Conservation (phyloP, 2,888 invertebrate genomes). For the Agrenia bidenticulata region DNA sequence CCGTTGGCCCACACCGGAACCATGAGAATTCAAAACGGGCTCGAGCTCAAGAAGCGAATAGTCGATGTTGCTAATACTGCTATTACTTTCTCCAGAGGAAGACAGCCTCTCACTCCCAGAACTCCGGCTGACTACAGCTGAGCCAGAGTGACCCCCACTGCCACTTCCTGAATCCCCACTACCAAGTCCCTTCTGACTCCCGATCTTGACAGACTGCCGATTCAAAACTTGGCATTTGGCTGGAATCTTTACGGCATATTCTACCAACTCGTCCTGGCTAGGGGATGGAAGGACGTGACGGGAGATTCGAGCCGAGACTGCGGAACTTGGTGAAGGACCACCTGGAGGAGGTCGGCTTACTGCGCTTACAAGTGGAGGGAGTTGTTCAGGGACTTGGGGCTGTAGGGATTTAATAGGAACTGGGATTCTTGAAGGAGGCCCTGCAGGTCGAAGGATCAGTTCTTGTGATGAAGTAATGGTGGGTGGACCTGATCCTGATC, state of each 20-base stretch:
- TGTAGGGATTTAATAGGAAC: slow-evolving; percentile 5
- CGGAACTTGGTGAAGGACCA: slow-evolving; percentile 59
- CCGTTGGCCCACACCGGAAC: slow-evolving; percentile 38
- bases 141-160: slow-evolving; percentile 16
- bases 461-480: background rate
- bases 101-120: slow-evolving; percentile 24
- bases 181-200: slow-evolving; percentile 12
- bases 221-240: slow-evolving; percentile 29
- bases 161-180: background rate
- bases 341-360: background rate
- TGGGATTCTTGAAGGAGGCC: slow-evolving; percentile 26
- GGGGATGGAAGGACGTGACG: slow-evolving; percentile 72
- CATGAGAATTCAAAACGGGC: slow-evolving; percentile 27
- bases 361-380: background rate
- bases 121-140: slow-evolving; percentile 22
- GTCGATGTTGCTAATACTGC: slow-evolving; percentile 34
- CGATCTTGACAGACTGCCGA: slow-evolving; percentile 24
- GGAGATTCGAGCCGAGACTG: slow-evolving; percentile 72
- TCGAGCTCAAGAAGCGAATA: slow-evolving; percentile 26
- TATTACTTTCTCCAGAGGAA: slow-evolving; percentile 29
- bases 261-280: slow-evolving; percentile 70
- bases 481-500: background rate
- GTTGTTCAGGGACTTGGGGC: background rate
- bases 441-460: slow-evolving; percentile 49
- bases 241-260: slow-evolving; percentile 71